phyloP scores from a whole-genome alignment of 2,797 vertebrate genomes.

The Coregonus suidteri region DNA sequence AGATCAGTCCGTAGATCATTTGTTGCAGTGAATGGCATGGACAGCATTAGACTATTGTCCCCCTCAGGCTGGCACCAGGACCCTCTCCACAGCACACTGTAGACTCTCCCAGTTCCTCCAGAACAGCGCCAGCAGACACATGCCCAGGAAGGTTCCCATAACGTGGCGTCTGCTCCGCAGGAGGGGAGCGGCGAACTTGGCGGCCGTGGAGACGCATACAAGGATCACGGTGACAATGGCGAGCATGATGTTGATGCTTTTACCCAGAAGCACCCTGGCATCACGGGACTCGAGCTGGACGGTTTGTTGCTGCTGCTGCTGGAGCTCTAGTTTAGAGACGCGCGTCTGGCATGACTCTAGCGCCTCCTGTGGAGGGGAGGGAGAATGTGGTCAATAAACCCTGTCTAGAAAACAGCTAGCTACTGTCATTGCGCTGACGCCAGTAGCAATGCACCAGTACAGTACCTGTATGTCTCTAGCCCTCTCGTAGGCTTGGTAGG shows the following conservation, averaged over 20 bases:
- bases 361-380: slow-evolving; percentile 78
- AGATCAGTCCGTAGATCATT: not conserved
- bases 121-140: slow-evolving; percentile 85
- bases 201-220: slow-evolving; percentile 94
- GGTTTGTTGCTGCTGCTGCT: slow-evolving; percentile 95
- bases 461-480: slow-evolving; percentile 91
- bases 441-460: too few species aligned
- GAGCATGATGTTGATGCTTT: slow-evolving; percentile 96
- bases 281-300: slow-evolving; percentile 91
- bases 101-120: slow-evolving; percentile 95
- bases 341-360: slow-evolving; percentile 95
- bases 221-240: slow-evolving; percentile 94
- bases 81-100: slow-evolving; percentile 73
- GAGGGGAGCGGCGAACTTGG: slow-evolving; percentile 91
- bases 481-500: slow-evolving; percentile 93
- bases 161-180: slow-evolving; percentile 90
- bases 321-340: slow-evolving; percentile 93
- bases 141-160: slow-evolving; percentile 81
- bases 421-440: too few species aligned
- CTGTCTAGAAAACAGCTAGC: not conserved
- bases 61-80: slow-evolving; percentile 82
- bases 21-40: not conserved
- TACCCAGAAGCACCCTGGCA: slow-evolving; percentile 87
- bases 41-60: not conserved
- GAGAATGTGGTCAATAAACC: not conserved